A percentile compares a stretch with the other conserved stretches of the same genome.
These are phyloP conservation scores for Stictonetta naevosa DNA, from an alignment of 2,113 vertebrate genomes.

Conservation along the genomic window DNA sequence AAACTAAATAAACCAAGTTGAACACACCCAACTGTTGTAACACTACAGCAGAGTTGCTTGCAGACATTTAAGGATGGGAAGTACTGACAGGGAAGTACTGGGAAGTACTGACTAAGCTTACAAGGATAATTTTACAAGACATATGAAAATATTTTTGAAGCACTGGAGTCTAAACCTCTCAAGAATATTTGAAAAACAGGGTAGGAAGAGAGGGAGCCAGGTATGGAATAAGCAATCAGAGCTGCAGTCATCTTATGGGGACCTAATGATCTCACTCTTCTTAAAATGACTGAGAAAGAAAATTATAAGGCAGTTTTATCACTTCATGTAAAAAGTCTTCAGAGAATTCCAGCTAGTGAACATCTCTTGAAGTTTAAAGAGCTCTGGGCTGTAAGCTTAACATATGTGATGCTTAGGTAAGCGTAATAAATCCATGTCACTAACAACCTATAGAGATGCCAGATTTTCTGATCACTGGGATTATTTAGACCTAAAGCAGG, in stretches of 20 bases:
- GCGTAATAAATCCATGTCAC: neutral
- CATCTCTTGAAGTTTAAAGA: neutral
- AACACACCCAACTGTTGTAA: neutral
- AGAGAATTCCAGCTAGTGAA: neutral
- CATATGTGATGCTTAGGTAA: neutral
- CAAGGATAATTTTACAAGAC: neutral
- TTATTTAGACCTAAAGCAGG: neutral
- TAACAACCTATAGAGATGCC: neutral
- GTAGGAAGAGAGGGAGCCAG: fast-evolving
- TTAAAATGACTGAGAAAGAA: neutral
- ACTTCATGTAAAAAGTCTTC: neutral
- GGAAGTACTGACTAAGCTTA: neutral
- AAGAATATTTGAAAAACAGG: neutral
- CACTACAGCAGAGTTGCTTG: neutral
- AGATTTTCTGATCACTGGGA: neutral
- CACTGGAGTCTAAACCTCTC: neutral
- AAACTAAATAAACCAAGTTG: neutral
- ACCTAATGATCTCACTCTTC: neutral
- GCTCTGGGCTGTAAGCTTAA: neutral
- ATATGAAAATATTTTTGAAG: neutral
- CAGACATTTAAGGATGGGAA: neutral
- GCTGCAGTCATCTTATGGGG: neutral
- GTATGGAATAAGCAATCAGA: neutral
- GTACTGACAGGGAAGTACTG: neutral
- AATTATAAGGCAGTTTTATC: neutral